Evolutionary conservation across 2,888 invertebrate species (phyloP).

Genomic region (Strigamia transsilvanica): DNA sequence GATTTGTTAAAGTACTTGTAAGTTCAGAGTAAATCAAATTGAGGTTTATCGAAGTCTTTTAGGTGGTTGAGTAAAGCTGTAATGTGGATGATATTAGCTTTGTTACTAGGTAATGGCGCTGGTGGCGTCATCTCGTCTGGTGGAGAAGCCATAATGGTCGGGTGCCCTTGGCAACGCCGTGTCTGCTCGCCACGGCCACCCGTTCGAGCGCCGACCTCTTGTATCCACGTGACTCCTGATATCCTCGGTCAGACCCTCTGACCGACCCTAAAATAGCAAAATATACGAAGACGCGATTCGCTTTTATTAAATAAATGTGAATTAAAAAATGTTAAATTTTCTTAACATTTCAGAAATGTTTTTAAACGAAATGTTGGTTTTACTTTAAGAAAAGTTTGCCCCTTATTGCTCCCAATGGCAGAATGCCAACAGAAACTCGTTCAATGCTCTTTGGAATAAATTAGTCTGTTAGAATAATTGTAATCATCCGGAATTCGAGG

Average conservation of each 20-base stretch:
- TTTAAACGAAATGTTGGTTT: not conserved
- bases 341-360: too few relatives aligned
- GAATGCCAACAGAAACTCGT: conserved; percentile 5
- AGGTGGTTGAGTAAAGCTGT: conserved; percentile 20
- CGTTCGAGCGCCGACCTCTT: conserved; percentile 36
- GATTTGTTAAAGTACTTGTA: not conserved
- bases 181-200: not conserved
- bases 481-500: conserved; percentile 48
- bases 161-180: conserved; percentile 46
- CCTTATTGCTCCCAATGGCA: not conserved
- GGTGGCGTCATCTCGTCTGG: conserved; percentile 49
- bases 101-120: conserved; percentile 43
- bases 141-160: conserved; percentile 51
- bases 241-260: conserved; percentile 32
- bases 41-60: conserved; percentile 38
- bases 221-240: conserved; percentile 28
- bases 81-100: conserved; percentile 38
- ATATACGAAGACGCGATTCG: not conserved
- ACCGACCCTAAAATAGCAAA: not conserved
- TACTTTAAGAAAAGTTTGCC: conserved; percentile 35
- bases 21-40: not conserved
- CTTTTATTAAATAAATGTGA: not conserved
- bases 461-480: conserved; percentile 33
- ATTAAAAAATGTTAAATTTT: not conserved
- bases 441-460: conserved; percentile 38